Conservation (phyloP, 1,140 invertebrate species). For the Nebria ingens region DNA sequence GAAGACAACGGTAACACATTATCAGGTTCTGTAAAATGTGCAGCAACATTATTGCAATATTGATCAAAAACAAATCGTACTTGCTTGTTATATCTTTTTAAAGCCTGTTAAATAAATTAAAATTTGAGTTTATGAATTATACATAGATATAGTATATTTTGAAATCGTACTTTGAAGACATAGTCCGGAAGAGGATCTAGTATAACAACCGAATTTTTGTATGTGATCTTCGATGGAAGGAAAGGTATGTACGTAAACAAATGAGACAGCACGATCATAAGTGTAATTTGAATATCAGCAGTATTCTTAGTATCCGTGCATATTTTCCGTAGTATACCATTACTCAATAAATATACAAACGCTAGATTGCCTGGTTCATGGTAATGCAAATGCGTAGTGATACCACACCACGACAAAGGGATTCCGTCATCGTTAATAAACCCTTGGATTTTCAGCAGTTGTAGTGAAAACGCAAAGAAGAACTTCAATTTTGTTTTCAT, state of each 20-base stretch:
- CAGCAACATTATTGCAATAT: constrained; percentile 13
- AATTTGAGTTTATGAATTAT: background rate
- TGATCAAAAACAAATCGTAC: constrained; percentile 12
- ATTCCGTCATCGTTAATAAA: constrained; percentile 5
- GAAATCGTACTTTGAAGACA: constrained; percentile 8
- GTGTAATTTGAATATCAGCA: background rate
- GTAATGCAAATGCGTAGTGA: constrained; percentile 13
- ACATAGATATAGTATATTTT: background rate
- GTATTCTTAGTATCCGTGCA: background rate
- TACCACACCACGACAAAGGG: background rate
- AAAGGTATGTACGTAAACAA: constrained; percentile 10
- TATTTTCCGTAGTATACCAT: constrained; percentile 6
- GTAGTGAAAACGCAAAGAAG: constrained; percentile 11
- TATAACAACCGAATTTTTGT: constrained; percentile 10
- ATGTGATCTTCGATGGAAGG: background rate
- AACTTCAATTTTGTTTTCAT: constrained; percentile 10
- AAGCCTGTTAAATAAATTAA: background rate
- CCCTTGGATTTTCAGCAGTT: constrained; percentile 13
- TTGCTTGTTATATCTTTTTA: constrained; percentile 12
- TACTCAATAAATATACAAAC: constrained; percentile 11
- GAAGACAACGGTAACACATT: constrained; percentile 11
- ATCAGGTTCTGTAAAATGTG: background rate
- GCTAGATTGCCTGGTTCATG: constrained; percentile 14
- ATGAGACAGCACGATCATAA: constrained; percentile 6
- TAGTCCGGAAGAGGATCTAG: constrained; percentile 11